Percentiles rank a stretch among this genome's conserved stretches.
Evolutionary conservation across 2,113 vertebrate genomes (phyloP).

Genomic region (Grammomys dolichurus): DNA sequence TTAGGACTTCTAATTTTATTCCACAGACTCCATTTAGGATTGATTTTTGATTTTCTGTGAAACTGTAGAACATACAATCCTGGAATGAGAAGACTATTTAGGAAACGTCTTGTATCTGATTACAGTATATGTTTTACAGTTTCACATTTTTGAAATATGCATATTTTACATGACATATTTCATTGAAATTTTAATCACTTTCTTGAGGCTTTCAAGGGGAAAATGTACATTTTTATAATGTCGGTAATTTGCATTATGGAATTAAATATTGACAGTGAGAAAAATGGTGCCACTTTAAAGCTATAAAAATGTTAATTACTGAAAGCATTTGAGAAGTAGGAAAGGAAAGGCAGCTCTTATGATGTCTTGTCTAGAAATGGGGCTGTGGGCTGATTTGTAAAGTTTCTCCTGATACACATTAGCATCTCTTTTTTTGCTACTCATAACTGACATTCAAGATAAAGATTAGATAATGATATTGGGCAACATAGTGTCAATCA

Average conservation of each 20-base stretch:
- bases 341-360: slow-evolving; percentile 10
- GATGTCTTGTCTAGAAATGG: slow-evolving; percentile 35
- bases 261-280: slow-evolving; percentile 41
- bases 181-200: slow-evolving; percentile 40
- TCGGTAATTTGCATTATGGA: slow-evolving; percentile 45
- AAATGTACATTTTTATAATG: not conserved
- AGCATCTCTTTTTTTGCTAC: not conserved
- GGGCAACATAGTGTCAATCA: not conserved
- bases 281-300: not conserved
- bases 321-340: slow-evolving; percentile 38
- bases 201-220: not conserved
- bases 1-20: slow-evolving; percentile 20
- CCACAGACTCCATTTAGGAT: not conserved
- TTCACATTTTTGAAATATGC: not conserved
- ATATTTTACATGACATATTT: not conserved
- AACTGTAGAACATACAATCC: not conserved
- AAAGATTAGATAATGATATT: not conserved
- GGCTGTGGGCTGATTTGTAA: not conserved
- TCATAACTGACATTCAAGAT: slow-evolving; percentile 26
- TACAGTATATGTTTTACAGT: not conserved
- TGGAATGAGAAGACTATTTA: not conserved
- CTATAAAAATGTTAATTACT: slow-evolving; percentile 24
- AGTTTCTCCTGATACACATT: not conserved
- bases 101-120: not conserved
- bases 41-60: not conserved